These are phyloP conservation scores for Ochotona curzoniae DNA, from an alignment of 2,113 vertebrate species.

Conservation along the genomic window DNA sequence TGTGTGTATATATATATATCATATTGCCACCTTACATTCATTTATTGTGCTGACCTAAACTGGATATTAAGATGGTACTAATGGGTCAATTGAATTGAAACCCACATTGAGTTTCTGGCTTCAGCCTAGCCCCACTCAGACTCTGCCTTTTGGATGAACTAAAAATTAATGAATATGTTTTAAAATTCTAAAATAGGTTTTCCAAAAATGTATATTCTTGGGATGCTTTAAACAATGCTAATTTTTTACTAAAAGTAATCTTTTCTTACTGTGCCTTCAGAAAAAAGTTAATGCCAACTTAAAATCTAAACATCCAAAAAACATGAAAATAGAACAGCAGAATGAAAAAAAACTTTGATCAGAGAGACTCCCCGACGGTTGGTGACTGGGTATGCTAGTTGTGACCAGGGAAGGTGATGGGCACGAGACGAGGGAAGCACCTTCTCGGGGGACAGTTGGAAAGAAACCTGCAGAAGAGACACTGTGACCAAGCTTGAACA, in stretches of 20 bases:
- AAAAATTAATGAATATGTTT: too few relatives aligned
- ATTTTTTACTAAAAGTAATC: background rate
- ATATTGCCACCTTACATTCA: background rate
- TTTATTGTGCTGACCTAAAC: background rate
- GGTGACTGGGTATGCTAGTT: too few relatives aligned
- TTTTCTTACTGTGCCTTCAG: background rate
- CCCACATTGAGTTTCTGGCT: too few relatives aligned
- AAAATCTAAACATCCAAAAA: background rate
- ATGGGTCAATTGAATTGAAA: background rate
- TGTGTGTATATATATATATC: background rate
- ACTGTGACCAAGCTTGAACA: too few relatives aligned
- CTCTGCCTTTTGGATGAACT: too few relatives aligned
- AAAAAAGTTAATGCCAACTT: background rate
- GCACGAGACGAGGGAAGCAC: too few relatives aligned
- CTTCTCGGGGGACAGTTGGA: too few relatives aligned
- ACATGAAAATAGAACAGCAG: background rate
- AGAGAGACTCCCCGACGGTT: too few relatives aligned
- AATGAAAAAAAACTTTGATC: background rate
- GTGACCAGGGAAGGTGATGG: too few relatives aligned
- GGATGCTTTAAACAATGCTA: constrained; percentile 3
- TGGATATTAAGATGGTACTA: background rate
- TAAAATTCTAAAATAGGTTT: too few relatives aligned
- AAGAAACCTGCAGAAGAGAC: too few relatives aligned
- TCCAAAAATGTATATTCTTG: background rate
- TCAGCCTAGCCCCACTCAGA: too few relatives aligned